Conservation (phyloP, 2,797 vertebrate species). For the Xiphorhynchus erythropygius region DNA sequence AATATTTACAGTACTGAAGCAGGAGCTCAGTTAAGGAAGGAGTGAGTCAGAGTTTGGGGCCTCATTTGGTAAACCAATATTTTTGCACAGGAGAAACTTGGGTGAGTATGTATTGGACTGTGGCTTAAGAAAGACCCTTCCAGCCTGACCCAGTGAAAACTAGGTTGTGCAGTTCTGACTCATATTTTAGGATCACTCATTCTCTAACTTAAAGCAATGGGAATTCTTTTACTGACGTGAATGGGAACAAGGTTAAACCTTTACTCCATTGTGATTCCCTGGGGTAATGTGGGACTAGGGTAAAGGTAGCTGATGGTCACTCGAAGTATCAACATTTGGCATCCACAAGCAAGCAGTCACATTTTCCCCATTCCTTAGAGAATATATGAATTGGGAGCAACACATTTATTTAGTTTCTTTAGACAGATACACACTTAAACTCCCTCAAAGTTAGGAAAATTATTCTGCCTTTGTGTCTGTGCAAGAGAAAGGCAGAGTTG, state of each 20-base stretch:
- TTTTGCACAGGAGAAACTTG: not conserved
- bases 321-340: not conserved
- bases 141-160: not conserved
- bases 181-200: not conserved
- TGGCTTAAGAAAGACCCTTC: not conserved
- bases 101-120: not conserved
- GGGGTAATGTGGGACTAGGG: not conserved
- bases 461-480: not conserved
- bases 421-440: not conserved
- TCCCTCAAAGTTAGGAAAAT: not conserved
- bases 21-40: not conserved
- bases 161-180: not conserved
- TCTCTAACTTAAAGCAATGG: slow-evolving; percentile 8
- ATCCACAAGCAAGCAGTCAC: not conserved
- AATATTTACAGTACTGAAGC: slow-evolving; percentile 24
- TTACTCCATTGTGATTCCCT: not conserved
- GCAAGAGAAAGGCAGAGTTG: not conserved
- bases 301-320: not conserved
- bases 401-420: not conserved
- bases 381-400: not conserved
- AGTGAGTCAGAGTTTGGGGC: not conserved
- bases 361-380: not conserved
- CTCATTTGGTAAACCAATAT: not conserved
- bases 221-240: not conserved
- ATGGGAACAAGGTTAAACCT: not conserved